These are phyloP conservation scores for Drosophila albomicans DNA, from an alignment of 1,140 invertebrate genomes.

Conservation along the genomic window DNA sequence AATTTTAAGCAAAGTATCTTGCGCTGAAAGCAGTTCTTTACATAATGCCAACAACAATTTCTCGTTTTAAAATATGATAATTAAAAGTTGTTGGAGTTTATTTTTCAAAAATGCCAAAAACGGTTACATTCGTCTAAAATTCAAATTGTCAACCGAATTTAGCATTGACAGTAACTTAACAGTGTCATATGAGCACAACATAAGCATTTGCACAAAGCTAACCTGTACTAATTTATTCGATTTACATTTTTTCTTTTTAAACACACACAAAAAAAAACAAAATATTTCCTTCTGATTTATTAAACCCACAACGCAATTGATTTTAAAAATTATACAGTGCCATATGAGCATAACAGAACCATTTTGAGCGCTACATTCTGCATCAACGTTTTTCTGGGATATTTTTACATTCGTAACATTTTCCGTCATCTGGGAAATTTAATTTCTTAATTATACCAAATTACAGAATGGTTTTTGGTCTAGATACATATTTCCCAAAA, in stretches of 20 bases:
- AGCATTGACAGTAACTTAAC: background rate
- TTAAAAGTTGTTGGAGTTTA: too few relatives aligned
- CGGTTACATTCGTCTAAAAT: background rate
- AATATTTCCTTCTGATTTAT: background rate
- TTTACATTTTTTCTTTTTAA: too few relatives aligned
- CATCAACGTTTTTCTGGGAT: background rate
- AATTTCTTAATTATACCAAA: too few relatives aligned
- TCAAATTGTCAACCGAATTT: background rate
- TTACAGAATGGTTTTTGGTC: too few relatives aligned
- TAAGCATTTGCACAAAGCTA: background rate
- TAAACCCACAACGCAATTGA: background rate
- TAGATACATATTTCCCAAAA: background rate
- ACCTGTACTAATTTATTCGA: too few relatives aligned
- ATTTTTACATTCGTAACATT: background rate
- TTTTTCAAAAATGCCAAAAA: too few relatives aligned
- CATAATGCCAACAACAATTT: too few relatives aligned
- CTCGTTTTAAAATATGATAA: too few relatives aligned
- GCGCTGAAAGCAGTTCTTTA: background rate
- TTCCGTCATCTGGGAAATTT: too few relatives aligned
- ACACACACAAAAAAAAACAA: too few relatives aligned
- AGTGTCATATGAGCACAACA: constrained; percentile 1
- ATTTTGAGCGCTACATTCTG: background rate
- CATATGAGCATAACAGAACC: background rate
- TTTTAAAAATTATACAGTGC: background rate
- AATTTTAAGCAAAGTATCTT: background rate